Percentiles rank a stretch among this genome's conserved stretches.
These are phyloP conservation scores for Stichopus chloronotus DNA, from an alignment of 35 echinoderm and acorn worm genomes.

Conservation along the genomic window DNA sequence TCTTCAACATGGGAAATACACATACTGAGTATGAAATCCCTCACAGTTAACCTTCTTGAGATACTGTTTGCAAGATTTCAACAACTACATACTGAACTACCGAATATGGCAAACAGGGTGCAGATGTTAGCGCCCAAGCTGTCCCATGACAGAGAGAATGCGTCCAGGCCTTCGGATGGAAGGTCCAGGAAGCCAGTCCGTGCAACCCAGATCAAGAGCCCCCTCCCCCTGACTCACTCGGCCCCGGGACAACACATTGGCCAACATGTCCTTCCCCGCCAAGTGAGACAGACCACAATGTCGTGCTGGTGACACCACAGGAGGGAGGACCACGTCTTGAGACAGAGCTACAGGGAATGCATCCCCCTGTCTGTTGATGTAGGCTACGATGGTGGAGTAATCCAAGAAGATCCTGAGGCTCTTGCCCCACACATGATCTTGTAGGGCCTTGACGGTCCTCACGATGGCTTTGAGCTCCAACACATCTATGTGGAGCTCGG, in stretches of 20 bases:
- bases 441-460: neutral
- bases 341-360: neutral
- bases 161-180: neutral
- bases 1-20: too few relatives aligned
- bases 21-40: too few relatives aligned
- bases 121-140: neutral
- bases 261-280: constrained; percentile 3
- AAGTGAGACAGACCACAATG: neutral
- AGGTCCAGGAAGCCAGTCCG: neutral
- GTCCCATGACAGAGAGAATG: neutral
- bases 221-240: neutral
- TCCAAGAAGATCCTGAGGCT: neutral
- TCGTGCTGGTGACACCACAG: neutral
- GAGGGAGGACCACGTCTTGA: neutral
- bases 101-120: neutral
- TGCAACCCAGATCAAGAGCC: neutral
- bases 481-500: neutral
- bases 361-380: neutral
- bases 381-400: neutral
- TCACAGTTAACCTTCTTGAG: too few relatives aligned
- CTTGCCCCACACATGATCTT: neutral
- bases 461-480: neutral
- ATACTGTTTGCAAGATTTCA: too few relatives aligned
- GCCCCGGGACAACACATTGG: neutral
- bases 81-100: too few relatives aligned